Percentiles rank a stretch among this genome's conserved stretches.
phyloP scores from a whole-genome alignment of 2,888 invertebrate species.

The Periphyllus acericola region DNA sequence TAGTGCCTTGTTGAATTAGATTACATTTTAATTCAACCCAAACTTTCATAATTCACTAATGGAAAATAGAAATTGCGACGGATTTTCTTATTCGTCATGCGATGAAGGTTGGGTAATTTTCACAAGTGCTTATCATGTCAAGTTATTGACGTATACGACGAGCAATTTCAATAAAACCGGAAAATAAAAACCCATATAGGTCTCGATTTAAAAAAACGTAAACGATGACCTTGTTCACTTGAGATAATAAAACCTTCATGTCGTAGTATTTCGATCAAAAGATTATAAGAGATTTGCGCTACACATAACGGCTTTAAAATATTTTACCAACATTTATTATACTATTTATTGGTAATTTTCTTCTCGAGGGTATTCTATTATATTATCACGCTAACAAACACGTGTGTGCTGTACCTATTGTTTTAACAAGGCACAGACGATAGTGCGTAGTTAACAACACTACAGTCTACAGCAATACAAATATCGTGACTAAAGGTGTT shows the following conservation, averaged over 20 bases:
- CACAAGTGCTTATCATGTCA: not conserved
- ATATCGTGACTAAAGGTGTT: slow-evolving; percentile 32
- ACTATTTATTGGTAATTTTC: not conserved
- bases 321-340: not conserved
- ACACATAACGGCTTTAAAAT: not conserved
- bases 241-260: not conserved
- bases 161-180: not conserved
- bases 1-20: not conserved
- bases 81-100: not conserved
- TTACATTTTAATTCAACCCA: not conserved
- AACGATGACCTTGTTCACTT: not conserved
- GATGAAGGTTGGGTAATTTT: not conserved
- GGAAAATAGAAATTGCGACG: not conserved
- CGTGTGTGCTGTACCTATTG: not conserved
- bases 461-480: slow-evolving; percentile 3
- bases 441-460: not conserved
- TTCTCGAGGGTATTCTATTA: not conserved
- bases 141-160: not conserved
- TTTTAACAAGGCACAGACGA: slow-evolving; percentile 1
- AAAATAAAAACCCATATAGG: not conserved
- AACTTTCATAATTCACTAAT: slow-evolving; percentile 34
- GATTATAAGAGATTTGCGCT: not conserved
- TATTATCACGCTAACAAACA: not conserved
- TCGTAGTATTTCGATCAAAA: not conserved
- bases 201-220: not conserved